A percentile compares a stretch with the other conserved stretches of the same genome.
Evolutionary conservation across 2,113 vertebrate genomes (phyloP).

Genomic region (Cephalopholis sonnerati): DNA sequence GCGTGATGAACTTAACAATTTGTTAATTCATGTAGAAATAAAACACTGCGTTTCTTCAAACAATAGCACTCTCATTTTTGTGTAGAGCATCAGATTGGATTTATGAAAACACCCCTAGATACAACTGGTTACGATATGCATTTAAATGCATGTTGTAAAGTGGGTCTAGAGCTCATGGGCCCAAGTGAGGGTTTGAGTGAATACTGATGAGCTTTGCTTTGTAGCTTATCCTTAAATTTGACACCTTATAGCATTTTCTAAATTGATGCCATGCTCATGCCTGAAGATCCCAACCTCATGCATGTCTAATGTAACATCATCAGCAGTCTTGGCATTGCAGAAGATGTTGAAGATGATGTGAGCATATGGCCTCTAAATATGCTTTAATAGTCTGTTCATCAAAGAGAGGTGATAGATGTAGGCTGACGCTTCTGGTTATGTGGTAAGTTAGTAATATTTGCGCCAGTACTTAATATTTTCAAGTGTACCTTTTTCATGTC

Average conservation of each 20-base stretch:
- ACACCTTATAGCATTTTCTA: not conserved
- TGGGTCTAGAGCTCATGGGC: too few relatives aligned
- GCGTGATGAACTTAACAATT: too few relatives aligned
- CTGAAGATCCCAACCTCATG: not conserved
- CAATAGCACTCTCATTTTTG: too few relatives aligned
- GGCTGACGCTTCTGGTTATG: not conserved
- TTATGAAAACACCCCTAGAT: too few relatives aligned
- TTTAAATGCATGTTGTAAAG: too few relatives aligned
- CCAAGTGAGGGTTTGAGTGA: too few relatives aligned
- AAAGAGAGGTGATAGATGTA: not conserved
- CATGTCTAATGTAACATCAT: not conserved
- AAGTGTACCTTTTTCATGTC: not conserved
- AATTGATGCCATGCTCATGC: not conserved
- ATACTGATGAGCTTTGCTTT: too few relatives aligned
- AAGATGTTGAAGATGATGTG: not conserved
- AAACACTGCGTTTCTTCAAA: too few relatives aligned
- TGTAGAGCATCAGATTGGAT: too few relatives aligned
- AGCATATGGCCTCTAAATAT: constrained; percentile 19
- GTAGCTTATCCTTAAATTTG: not conserved
- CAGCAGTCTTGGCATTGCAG: not conserved
- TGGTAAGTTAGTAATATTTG: not conserved
- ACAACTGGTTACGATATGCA: too few relatives aligned
- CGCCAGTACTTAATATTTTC: not conserved
- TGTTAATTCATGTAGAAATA: too few relatives aligned
- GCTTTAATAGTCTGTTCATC: not conserved